These are phyloP conservation scores for Dryoscopus gambensis DNA, from an alignment of 2,113 vertebrate genomes.

Conservation along the genomic window DNA sequence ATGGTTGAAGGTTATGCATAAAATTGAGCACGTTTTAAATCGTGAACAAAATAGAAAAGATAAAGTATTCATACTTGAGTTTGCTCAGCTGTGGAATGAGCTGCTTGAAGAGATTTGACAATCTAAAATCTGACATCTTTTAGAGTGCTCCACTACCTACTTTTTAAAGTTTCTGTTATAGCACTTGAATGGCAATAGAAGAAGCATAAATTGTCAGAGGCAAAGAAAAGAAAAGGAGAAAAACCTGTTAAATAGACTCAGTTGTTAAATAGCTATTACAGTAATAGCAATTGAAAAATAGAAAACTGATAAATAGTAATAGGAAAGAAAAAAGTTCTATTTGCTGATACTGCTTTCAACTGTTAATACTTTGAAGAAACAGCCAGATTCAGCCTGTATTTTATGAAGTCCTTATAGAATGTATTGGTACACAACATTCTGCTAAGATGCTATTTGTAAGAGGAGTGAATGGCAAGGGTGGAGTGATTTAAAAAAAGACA, in stretches of 20 bases:
- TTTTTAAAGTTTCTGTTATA: background rate
- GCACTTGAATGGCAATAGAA: background rate
- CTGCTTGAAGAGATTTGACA: background rate
- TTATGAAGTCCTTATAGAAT: background rate
- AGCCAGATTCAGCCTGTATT: background rate
- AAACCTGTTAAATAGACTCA: background rate
- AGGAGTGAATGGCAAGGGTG: background rate
- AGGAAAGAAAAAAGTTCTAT: background rate
- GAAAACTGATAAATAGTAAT: background rate
- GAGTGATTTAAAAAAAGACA: background rate
- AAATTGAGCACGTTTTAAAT: slow-evolving; percentile 19
- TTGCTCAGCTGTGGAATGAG: slow-evolving; percentile 34
- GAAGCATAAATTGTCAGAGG: background rate
- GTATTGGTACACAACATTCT: background rate
- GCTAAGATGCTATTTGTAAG: background rate
- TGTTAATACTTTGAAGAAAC: background rate
- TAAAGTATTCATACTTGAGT: background rate
- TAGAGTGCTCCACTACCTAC: background rate
- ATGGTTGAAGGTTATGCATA: background rate
- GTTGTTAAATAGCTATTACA: background rate
- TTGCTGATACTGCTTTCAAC: background rate
- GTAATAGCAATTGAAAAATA: background rate
- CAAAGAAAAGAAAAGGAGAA: background rate
- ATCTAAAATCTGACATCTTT: slow-evolving; percentile 5
- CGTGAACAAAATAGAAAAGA: background rate